A percentile compares a stretch with the other conserved stretches of the same genome.
phyloP scores from a whole-genome alignment of 2,797 vertebrate species.

The Prionace glauca region DNA sequence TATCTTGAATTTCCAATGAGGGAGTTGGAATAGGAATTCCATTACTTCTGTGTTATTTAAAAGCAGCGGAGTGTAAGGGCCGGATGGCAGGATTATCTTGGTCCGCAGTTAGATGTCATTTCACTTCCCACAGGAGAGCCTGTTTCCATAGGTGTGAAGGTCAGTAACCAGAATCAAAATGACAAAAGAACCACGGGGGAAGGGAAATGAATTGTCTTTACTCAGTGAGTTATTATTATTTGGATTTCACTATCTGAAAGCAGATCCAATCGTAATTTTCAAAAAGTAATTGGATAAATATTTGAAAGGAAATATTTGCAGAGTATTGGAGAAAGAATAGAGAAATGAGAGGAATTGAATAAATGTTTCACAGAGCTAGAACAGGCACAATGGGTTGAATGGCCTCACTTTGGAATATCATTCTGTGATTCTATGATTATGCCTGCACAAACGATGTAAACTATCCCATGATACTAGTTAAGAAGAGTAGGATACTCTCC shows the following conservation, averaged over 20 bases:
- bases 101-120: neutral
- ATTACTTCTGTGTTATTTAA: neutral
- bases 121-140: neutral
- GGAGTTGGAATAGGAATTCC: neutral
- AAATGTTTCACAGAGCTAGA: neutral
- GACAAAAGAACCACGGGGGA: neutral
- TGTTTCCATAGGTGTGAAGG: neutral
- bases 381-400: neutral
- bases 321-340: neutral
- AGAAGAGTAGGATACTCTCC: neutral
- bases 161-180: neutral
- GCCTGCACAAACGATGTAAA: neutral
- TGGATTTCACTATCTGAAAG: neutral
- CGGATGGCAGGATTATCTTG: neutral
- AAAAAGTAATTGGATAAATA: neutral
- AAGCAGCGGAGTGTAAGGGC: neutral
- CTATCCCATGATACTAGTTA: neutral
- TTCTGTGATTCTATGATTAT: neutral
- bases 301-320: neutral
- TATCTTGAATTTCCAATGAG: neutral
- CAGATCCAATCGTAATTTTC: neutral
- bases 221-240: neutral
- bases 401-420: neutral
- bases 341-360: neutral
- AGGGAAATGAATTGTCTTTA: neutral